Conservation (phyloP, 2,888 invertebrate species). For the Pristionchus fissidentatus region DNA sequence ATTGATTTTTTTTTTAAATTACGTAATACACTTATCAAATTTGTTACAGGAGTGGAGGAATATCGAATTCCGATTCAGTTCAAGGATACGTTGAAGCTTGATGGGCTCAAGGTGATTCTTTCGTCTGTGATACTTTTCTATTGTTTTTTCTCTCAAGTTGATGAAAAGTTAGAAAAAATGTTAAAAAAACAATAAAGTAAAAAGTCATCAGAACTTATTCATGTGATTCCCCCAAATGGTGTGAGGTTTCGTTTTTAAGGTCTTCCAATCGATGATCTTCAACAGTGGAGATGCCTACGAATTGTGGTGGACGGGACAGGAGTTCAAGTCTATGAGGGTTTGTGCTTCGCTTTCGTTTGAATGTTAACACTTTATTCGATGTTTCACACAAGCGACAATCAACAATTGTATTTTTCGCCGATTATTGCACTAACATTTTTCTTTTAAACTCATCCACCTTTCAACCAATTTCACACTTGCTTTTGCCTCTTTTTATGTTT, state of each 20-base stretch:
- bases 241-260: too few species aligned
- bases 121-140: background rate
- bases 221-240: background rate
- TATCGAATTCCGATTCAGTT: conserved; percentile 71
- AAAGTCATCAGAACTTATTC: background rate
- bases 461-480: too few species aligned
- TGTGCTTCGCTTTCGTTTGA: background rate
- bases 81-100: conserved; percentile 68
- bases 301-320: conserved; percentile 75
- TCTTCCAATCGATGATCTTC: conserved; percentile 75
- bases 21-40: background rate
- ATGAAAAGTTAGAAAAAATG: background rate
- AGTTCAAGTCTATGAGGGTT: conserved; percentile 72
- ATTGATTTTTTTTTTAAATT: background rate
- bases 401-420: background rate
- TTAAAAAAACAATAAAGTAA: background rate
- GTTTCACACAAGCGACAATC: background rate
- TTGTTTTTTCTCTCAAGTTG: conserved; percentile 15
- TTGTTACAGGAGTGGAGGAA: conserved; percentile 56
- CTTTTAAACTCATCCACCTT: too few species aligned
- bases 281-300: conserved; percentile 72
- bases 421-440: too few species aligned
- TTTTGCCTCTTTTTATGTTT: too few species aligned
- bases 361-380: background rate
- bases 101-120: conserved; percentile 68